Percentiles rank a stretch among this genome's conserved stretches.
phyloP scores from a whole-genome alignment of 2,797 vertebrate species.

The Oryzias sinensis region DNA sequence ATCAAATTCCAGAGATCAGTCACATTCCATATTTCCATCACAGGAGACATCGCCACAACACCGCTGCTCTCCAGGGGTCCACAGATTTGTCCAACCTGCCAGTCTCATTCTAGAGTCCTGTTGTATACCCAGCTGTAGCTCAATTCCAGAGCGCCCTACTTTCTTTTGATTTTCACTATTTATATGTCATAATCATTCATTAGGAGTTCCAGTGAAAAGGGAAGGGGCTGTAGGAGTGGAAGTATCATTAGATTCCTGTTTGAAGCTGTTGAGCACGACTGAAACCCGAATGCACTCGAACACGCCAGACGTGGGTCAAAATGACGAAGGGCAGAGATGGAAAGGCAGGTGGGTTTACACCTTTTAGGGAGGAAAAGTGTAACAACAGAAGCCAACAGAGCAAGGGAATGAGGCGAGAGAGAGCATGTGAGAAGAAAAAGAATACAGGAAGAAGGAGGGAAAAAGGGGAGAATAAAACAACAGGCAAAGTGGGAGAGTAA shows the following conservation, averaged over 20 bases:
- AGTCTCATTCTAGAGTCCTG: slow-evolving; percentile 59
- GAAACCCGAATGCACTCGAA: slow-evolving; percentile 7
- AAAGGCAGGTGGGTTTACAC: slow-evolving; percentile 57
- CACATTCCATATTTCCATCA: slow-evolving; percentile 69
- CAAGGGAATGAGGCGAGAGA: slow-evolving; percentile 28
- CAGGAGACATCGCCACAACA: slow-evolving; percentile 48
- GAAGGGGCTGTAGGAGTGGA: slow-evolving; percentile 39
- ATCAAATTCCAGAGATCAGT: slow-evolving; percentile 63
- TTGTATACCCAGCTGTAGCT: slow-evolving; percentile 65
- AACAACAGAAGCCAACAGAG: slow-evolving; percentile 53
- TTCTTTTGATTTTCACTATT: slow-evolving; percentile 59
- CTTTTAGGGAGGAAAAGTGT: slow-evolving; percentile 28
- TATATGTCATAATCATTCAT: slow-evolving; percentile 54
- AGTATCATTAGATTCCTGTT: slow-evolving; percentile 53
- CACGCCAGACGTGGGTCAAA: slow-evolving; percentile 26
- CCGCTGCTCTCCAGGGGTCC: slow-evolving; percentile 47
- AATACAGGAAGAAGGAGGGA: slow-evolving; percentile 16
- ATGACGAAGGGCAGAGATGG: slow-evolving; percentile 38
- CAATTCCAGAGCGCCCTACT: slow-evolving; percentile 48
- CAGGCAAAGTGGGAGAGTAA: slow-evolving; percentile 61
- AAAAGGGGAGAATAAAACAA: slow-evolving; percentile 64
- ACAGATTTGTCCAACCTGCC: slow-evolving; percentile 36
- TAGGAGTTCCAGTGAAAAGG: slow-evolving; percentile 50
- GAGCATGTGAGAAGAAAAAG: slow-evolving; percentile 28
- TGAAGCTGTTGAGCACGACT: slow-evolving; percentile 29